A percentile compares a stretch with the other conserved stretches of the same genome.
These are phyloP conservation scores for Molanna angustata DNA, from an alignment of 2,888 invertebrate genomes.

Conservation along the genomic window DNA sequence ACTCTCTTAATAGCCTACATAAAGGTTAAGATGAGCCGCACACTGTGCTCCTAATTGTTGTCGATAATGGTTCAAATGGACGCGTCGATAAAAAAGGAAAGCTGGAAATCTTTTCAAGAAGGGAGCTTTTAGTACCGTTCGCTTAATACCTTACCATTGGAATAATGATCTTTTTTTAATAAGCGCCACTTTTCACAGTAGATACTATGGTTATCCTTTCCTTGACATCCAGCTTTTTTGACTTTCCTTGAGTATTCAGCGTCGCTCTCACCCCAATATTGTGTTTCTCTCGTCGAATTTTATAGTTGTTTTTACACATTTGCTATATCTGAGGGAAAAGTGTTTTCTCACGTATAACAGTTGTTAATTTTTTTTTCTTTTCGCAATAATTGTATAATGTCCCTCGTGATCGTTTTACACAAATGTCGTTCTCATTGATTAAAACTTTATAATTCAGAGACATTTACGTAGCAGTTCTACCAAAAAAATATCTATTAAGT, in stretches of 20 bases:
- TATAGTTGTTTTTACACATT: conserved; percentile 20
- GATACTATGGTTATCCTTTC: background rate
- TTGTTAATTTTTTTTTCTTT: too few relatives aligned
- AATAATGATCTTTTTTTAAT: too few relatives aligned
- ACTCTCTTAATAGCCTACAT: conserved; percentile 27
- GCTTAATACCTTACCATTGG: too few relatives aligned
- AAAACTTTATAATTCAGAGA: too few relatives aligned
- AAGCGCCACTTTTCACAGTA: background rate
- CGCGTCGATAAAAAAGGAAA: conserved; percentile 1
- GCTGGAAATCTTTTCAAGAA: background rate
- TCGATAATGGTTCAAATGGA: conserved; percentile 10
- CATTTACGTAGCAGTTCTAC: too few relatives aligned
- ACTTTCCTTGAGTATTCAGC: conserved; percentile 1
- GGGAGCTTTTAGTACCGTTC: too few relatives aligned
- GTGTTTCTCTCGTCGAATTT: conserved; percentile 24
- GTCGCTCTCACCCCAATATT: conserved; percentile 6
- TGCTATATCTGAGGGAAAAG: background rate
- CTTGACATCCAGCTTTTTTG: background rate
- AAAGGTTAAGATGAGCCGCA: conserved; percentile 30
- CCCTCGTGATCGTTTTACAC: too few relatives aligned
- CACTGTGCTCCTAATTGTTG: conserved; percentile 31
- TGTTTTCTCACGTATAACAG: conserved; percentile 8
- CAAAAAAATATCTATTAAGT: too few relatives aligned
- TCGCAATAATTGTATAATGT: too few relatives aligned
- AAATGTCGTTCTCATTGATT: too few relatives aligned